Conservation (phyloP, 2,888 invertebrate species). For the Sclerodermus sp. region DNA sequence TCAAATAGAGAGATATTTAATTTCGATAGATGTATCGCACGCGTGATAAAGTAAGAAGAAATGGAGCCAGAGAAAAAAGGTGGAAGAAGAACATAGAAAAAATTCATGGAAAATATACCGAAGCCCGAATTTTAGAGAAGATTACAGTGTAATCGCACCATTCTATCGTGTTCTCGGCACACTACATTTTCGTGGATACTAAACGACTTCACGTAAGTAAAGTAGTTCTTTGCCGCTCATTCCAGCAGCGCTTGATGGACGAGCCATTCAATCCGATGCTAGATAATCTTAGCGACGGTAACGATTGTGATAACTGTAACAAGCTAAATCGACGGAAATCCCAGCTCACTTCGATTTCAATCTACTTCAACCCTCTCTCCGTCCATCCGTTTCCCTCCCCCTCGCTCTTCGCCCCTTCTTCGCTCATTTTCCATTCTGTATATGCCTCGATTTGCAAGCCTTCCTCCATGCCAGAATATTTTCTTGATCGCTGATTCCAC, state of each 20-base stretch:
- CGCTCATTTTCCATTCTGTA: constrained; percentile 17
- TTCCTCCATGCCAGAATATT: constrained; percentile 6
- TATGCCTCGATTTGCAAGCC: constrained; percentile 15
- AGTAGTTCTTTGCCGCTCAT: constrained; percentile 18
- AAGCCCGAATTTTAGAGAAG: constrained; percentile 1
- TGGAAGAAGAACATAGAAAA: no score
- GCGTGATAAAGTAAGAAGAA: no score
- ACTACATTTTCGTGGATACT: constrained; percentile 3
- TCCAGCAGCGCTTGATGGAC: constrained; percentile 24
- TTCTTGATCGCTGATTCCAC: constrained; percentile 3
- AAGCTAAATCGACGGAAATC: constrained; percentile 25
- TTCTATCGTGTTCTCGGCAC: constrained; percentile 10
- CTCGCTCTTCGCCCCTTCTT: constrained; percentile 7
- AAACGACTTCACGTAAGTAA: constrained; percentile 9
- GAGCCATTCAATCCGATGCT: constrained; percentile 17
- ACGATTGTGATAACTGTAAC: constrained; percentile 31
- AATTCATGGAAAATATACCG: no score
- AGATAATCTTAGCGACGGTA: constrained; percentile 27
- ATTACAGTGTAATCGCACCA: constrained; percentile 18
- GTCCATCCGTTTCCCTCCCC: background rate
- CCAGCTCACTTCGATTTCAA: constrained; percentile 25
- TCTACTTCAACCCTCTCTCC: constrained; percentile 14
- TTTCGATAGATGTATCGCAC: no score
- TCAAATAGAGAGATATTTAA: no score
- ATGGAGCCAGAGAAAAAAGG: no score